phyloP scores from a whole-genome alignment of 2,113 vertebrate species.

The Coregonus clupeaformis region DNA sequence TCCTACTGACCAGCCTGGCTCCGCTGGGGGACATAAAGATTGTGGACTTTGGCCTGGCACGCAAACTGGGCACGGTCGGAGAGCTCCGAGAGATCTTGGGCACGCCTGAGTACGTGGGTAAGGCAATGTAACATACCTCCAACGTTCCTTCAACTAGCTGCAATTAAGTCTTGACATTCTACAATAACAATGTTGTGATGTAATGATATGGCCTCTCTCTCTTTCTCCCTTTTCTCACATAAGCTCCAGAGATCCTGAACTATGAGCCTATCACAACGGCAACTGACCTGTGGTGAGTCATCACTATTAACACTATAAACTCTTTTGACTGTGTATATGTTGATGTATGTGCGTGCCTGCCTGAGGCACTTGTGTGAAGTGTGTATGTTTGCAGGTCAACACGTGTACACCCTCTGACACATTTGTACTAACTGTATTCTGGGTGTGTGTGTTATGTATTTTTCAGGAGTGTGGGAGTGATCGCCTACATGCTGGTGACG shows the following conservation, averaged over 20 bases:
- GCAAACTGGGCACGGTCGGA: conserved; percentile 79
- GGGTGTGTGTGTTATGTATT: conserved; percentile 11
- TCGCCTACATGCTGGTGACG: conserved; percentile 93
- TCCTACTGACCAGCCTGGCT: conserved; percentile 83
- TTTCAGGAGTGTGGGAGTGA: conserved; percentile 90
- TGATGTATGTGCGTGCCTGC: neutral
- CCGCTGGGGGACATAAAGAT: conserved; percentile 96
- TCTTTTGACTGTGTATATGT: neutral
- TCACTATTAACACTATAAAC: neutral
- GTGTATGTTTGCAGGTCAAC: neutral
- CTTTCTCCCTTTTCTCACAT: conserved; percentile 22
- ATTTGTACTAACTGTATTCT: conserved; percentile 1
- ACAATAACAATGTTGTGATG: neutral
- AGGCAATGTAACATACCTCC: conserved; percentile 31
- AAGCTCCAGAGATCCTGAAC: conserved; percentile 95
- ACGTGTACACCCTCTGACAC: neutral
- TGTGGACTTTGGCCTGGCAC: conserved; percentile 95
- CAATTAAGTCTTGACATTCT: neutral
- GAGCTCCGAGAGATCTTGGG: conserved; percentile 94
- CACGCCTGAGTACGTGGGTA: conserved; percentile 95
- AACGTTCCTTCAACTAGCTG: neutral
- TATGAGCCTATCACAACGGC: conserved; percentile 96
- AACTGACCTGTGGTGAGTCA: conserved; percentile 92
- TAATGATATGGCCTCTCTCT: neutral
- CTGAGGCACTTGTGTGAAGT: neutral